Evolutionary conservation across 2,888 invertebrate genomes (phyloP), one percentile per base, ranked within the genome.

Genomic region (Agrochola macilenta): DNA sequence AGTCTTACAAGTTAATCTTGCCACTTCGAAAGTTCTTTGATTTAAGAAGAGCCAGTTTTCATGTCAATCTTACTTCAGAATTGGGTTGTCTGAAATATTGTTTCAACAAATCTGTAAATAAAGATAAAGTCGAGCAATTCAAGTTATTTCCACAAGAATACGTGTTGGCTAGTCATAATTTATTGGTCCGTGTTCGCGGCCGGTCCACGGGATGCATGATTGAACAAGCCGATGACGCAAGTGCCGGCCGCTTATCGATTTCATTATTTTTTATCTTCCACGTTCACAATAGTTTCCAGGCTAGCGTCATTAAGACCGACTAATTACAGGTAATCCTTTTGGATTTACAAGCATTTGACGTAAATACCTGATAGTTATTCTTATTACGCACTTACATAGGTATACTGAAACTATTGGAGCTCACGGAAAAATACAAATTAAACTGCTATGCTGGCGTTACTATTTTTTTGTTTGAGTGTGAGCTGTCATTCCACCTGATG

Each of bases 151-250:
- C 66, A 77, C 70, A 81, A 82, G 82, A 81, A 79, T 74, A 81
- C 74, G 80, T 85, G 75, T 76, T 79, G 71, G 75, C 39, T 69
- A 77, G 79, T 81, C 75, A 82, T 84, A 81, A 89, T 87, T 88
- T 86, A 89, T 89, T 88, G 85, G 84, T 82, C 84, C 80, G 84
- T 82, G 85, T 87, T 83, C 83, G 85, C 88, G 89, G 85, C 86
- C 86, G 84, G 89, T 87, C 88, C 87, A 80, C 80, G 80, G 90
- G 90, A 93, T 93, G 94, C 93, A 93, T 94, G 93, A 95, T 93
- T 93, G 93, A 94, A 92, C 92, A 93, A 84, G 83, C 88, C 87
- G 87, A 92, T 96, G 95, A 95, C 95, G 96, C 93, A 95, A 94
- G 89, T 89, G 87, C 79, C 87, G 89, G 88, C 88, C 82, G 90